Evolutionary conservation across 2,888 invertebrate genomes (phyloP).

Genomic region (Crocallis elinguaria): DNA sequence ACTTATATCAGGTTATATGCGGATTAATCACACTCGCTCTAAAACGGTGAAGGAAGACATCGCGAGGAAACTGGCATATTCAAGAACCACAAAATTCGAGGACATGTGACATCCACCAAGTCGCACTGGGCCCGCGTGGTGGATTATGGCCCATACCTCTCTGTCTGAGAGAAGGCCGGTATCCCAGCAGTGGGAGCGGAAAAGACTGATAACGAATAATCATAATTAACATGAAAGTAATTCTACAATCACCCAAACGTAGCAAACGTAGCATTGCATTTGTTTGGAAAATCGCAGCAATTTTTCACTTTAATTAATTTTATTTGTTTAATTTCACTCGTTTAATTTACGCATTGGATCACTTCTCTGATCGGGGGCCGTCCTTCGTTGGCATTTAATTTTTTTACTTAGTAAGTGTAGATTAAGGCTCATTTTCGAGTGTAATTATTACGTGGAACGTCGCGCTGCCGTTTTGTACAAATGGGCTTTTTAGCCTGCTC

Average conservation of each 20-base stretch:
- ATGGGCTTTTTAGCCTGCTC: slow-evolving; percentile 73
- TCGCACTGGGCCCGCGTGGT: no score
- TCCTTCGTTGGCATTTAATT: slow-evolving; percentile 31
- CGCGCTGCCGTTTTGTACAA: slow-evolving; percentile 62
- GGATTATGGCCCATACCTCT: no score
- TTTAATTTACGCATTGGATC: slow-evolving; percentile 69
- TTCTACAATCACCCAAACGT: slow-evolving; percentile 47
- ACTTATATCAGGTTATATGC: no score
- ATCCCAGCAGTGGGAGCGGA: no score
- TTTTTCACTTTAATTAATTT: slow-evolving; percentile 69
- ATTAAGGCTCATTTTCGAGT: slow-evolving; percentile 58
- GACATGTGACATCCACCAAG: no score
- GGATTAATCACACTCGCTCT: no score
- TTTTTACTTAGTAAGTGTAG: slow-evolving; percentile 27
- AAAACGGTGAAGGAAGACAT: no score
- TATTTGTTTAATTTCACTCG: slow-evolving; percentile 72
- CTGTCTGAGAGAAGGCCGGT: no score
- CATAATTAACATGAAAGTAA: slow-evolving; percentile 32
- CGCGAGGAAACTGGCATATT: no score
- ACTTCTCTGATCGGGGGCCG: slow-evolving; percentile 57
- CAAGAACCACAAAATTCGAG: no score
- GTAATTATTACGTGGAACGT: slow-evolving; percentile 49
- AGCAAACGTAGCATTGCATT: slow-evolving; percentile 54
- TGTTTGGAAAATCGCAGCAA: slow-evolving; percentile 60
- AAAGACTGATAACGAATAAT: no score